Evolutionary conservation across 1,140 invertebrate genomes (phyloP), one percentile per base, ranked within the genome.

Genomic region (Aphelinus atriplicis): DNA sequence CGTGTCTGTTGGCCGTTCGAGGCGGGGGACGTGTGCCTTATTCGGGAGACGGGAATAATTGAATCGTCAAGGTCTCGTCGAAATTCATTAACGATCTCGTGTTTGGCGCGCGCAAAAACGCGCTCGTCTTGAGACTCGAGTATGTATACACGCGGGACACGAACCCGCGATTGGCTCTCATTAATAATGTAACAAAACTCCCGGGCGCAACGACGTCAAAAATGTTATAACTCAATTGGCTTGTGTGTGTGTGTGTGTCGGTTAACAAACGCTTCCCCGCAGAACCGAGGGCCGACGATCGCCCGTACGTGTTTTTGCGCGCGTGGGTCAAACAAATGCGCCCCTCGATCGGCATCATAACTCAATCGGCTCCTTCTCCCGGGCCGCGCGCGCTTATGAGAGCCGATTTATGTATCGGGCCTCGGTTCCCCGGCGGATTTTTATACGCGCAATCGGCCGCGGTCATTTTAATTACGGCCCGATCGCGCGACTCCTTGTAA

Each of bases 101-200:
- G 45, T 60, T 60, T 6, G 26, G 57, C 57, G 57, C 57, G 45
- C 45, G 45, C 26, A 26, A 26, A 26, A 26, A 26, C 26, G 26
- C 26, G 26, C 26, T 26, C 26, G 26, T 26, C 26, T 26, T 26
- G 26, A 26, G 26, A 26, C 26, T 26, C 26, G 26, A 26, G 26
- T 26, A 26, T 26, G 26, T 26, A 26, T 26, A 26, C 26, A 26
- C 26, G 26, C 26, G 26, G 26, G 26, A 26, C 26, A 26, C 26
- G 26, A 26, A 26, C 26, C 26, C 26, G 26, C 26, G 26, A 26
- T 26, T 26, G 26, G 26, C 26, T 26, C 58, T 60, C 58, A 60
- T 60, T 60, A 60, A 60, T 60, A 60, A 60, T 60, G 58, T 26
- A 60, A 60, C 45, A 60, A 60, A 26, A 60, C 58, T 57, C 7